These are phyloP conservation scores for Sebastes baramenuke DNA, from an alignment of 2,797 vertebrate genomes.

Conservation along the genomic window DNA sequence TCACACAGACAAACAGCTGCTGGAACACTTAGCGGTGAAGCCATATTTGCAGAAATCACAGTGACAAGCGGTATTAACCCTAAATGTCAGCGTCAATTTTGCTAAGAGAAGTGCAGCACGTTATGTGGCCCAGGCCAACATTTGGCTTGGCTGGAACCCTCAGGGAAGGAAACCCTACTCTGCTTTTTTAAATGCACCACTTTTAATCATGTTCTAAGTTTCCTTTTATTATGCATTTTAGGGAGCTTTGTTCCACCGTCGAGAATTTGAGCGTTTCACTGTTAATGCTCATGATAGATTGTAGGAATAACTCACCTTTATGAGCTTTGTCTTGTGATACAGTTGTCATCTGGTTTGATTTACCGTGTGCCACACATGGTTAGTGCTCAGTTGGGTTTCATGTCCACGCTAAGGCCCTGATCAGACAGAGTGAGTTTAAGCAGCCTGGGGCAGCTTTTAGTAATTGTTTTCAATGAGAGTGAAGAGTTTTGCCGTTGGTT, in stretches of 20 bases:
- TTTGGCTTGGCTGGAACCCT: constrained; percentile 52
- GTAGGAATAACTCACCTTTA: constrained; percentile 42
- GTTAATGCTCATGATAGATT: constrained; percentile 13
- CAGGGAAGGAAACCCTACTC: constrained; percentile 52
- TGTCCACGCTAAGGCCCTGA: background rate
- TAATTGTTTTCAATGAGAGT: background rate
- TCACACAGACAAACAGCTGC: constrained; percentile 43
- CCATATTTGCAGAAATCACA: constrained; percentile 71
- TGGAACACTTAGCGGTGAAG: constrained; percentile 63
- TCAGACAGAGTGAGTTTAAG: background rate
- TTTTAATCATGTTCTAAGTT: constrained; percentile 56
- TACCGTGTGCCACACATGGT: constrained; percentile 17
- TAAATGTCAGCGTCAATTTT: constrained; percentile 71
- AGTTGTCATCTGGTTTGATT: constrained; percentile 47
- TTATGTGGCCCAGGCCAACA: constrained; percentile 41
- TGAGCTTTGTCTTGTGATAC: constrained; percentile 12
- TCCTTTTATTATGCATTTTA: constrained; percentile 36
- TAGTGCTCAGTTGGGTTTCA: background rate
- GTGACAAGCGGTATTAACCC: constrained; percentile 72
- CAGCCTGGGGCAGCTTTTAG: background rate
- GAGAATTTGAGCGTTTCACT: constrained; percentile 3
- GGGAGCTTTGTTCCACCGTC: constrained; percentile 7
- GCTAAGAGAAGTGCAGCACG: constrained; percentile 38
- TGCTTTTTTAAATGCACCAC: constrained; percentile 30
- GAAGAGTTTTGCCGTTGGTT: accelerated